Evolutionary conservation across 2,797 vertebrate genomes (phyloP), one percentile per base, ranked within the genome.

Genomic region (Heteromormyrus szaboi): DNA sequence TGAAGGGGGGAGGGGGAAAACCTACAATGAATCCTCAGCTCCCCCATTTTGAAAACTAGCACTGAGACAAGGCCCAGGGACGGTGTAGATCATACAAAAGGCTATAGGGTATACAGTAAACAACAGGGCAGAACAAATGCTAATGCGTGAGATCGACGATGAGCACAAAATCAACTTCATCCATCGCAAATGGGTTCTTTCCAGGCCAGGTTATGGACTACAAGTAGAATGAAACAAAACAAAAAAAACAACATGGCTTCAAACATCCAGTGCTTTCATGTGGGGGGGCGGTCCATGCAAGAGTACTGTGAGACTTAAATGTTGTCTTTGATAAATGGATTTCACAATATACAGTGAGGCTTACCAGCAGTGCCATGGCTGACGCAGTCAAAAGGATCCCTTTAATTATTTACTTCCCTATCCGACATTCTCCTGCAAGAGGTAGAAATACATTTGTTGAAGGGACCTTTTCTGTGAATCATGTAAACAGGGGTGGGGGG

Each of bases 371-470:
- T 96, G 96, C 95, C 96, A 96, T 95, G 95, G 96, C 95, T 96
- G 96, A 95, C 96, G 96, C 95, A 95, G 96, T 96, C 96, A 96
- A 95, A 96, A 96, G 96, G 95, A 95, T 95, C 96, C 95, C 95
- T 96, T 96, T 96, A 97, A 97, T 97, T 96, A 96, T 96, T 97
- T 96, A 97, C 93, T 94, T 96, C 96, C 96, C 96, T 96, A 96
- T 96, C 96, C 95, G 96, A 96, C 96, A 96, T 94, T 96, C 95
- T 96, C 96, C 96, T 96, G 96, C 96, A 96, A 96, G 95, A 96
- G 95, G 96, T 96, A 96, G 94, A 96, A 95, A 96, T 96, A 96
- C 95, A 96, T 96, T 96, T 93, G 96, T 95, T 96, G 93, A 93
- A 95, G 96, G 96, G 96, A 96, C 96, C 96, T 95, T 96, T 95